Evolutionary conservation across 1,140 invertebrate genomes (phyloP).

Genomic region (Pseudoatta argentina): DNA sequence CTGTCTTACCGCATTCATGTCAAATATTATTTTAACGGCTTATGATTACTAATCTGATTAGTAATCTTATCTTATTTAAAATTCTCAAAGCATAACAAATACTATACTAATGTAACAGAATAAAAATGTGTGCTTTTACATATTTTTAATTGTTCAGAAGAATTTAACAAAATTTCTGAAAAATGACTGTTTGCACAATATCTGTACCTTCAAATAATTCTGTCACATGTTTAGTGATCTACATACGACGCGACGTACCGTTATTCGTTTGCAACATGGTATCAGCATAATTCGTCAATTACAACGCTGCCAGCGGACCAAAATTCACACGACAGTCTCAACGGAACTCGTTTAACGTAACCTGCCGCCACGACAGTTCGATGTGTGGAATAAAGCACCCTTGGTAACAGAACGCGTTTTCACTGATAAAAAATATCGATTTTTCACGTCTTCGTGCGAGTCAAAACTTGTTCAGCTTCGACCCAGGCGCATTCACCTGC

Average conservation of each 20-base stretch:
- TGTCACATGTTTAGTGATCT: neutral
- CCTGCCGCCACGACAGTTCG: slow-evolving; percentile 47
- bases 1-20: neutral
- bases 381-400: slow-evolving; percentile 50
- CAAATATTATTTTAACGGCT: slow-evolving; percentile 31
- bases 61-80: neutral
- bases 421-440: slow-evolving; percentile 66
- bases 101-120: neutral
- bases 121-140: neutral
- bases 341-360: slow-evolving; percentile 57
- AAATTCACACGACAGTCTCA: slow-evolving; percentile 57
- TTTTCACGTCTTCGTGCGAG: slow-evolving; percentile 62
- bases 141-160: neutral
- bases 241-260: slow-evolving; percentile 6
- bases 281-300: slow-evolving; percentile 63
- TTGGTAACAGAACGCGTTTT: slow-evolving; percentile 55
- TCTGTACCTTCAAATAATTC: neutral
- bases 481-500: slow-evolving; percentile 81
- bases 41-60: neutral
- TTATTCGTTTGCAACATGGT: slow-evolving; percentile 50
- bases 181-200: neutral
- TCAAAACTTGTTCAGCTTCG: slow-evolving; percentile 66
- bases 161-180: neutral
- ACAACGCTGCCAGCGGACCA: slow-evolving; percentile 44
- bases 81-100: neutral